Evolutionary conservation across 2,797 vertebrate genomes (phyloP), one percentile per base, ranked within the genome.

Genomic region (Hydrocynus forskahlii): DNA sequence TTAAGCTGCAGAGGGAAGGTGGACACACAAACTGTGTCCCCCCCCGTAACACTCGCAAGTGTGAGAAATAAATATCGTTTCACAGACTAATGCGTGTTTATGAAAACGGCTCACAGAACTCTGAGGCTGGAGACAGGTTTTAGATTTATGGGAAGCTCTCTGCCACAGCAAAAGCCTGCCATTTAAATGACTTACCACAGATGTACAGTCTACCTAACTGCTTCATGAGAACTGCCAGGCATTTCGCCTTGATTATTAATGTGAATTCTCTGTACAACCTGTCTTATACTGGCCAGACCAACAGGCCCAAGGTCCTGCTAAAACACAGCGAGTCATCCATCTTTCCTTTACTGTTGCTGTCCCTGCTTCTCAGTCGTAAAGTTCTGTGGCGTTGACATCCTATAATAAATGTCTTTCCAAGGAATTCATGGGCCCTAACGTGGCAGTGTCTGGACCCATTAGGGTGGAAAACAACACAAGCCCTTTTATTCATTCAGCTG

Each of bases 321-420:
- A 78, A 68, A 80, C 60, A 67, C 5, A 57, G 67, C 60, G 14
- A 81, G 40, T 29, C 50, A 59, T 76, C 71, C 50, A 45, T 86
- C 25, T 62, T 60, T 66, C 63, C 6, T 66, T 78, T 55, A 21
- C 62, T 78, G 75, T 60, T 48, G 45, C 5, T 13, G 64, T 64
- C 59, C 23, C 54, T 73, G 38, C 64, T 38, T 55, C 21, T 50
- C 45, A 38, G 68, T 63, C 50, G 4, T 80, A 86, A 79, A 77
- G 25, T 48, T 29, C 69, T 57, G 23, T 35, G 50, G 54, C 62
- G 78, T 66, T 38, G 55, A 76, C 73, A 69, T 19, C 25, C 67
- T 40, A 21, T 71, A 75, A 83, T 68, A 77, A 83, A 82, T 48
- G 67, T 79, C 57, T 70, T 80, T 77, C 73, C 77, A 80, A 80